Evolutionary conservation across 2,797 vertebrate species (phyloP).

Genomic region (Cyprinella venusta): DNA sequence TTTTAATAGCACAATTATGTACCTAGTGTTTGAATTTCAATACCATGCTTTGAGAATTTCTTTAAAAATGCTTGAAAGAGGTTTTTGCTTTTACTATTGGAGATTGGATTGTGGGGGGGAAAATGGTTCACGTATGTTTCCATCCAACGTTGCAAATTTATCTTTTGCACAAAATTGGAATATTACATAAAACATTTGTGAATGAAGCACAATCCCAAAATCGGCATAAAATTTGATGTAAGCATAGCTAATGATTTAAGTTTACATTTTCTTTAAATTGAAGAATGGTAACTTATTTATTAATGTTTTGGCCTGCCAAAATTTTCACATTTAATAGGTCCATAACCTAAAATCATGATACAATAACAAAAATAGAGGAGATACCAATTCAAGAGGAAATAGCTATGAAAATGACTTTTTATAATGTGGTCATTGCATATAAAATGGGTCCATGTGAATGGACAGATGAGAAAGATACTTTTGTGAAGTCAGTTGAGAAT

Average conservation of each 20-base stretch:
- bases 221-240: too few relatives aligned
- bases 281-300: not conserved
- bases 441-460: not conserved
- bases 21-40: not conserved
- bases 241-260: not conserved
- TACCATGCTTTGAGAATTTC: not conserved
- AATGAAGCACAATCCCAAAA: not conserved
- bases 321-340: not conserved
- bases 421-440: not conserved
- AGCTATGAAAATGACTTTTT: not conserved
- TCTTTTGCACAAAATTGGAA: not conserved
- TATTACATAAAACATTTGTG: not conserved
- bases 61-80: not conserved
- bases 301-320: not conserved
- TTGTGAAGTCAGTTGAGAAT: not conserved
- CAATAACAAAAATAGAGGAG: not conserved
- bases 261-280: not conserved
- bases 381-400: not conserved
- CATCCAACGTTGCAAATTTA: not conserved
- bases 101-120: not conserved
- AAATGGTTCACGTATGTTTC: not conserved
- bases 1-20: conserved; percentile 18
- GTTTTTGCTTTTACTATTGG: not conserved
- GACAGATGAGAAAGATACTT: not conserved
- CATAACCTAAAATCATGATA: not conserved